Conservation (phyloP, 1,140 invertebrate species). For the Rhizoglyphus robini region DNA sequence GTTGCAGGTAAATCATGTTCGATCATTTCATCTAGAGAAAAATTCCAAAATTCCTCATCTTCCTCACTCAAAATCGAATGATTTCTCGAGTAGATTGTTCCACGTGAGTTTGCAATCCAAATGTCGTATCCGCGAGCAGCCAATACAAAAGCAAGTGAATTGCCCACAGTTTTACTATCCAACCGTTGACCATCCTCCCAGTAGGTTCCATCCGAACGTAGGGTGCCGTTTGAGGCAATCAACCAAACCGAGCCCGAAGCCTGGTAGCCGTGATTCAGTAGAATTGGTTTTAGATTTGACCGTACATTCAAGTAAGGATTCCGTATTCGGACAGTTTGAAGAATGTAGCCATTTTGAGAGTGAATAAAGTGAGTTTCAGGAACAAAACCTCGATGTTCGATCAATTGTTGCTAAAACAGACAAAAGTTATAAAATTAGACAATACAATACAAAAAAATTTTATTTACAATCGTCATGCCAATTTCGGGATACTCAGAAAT, state of each 20-base stretch:
- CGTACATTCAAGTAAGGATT: slow-evolving; percentile 5
- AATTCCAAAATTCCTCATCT: slow-evolving; percentile 35
- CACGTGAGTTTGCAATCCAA: slow-evolving; percentile 33
- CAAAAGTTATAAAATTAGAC: no score
- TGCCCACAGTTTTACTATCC: neutral
- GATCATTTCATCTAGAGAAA: slow-evolving; percentile 30
- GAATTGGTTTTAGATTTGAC: slow-evolving; percentile 28
- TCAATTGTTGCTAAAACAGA: slow-evolving; percentile 15
- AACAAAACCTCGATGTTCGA: slow-evolving; percentile 20
- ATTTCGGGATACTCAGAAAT: no score
- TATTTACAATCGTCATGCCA: no score
- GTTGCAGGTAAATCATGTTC: slow-evolving; percentile 38
- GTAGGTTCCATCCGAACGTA: neutral
- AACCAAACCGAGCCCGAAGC: neutral
- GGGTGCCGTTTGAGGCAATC: slow-evolving; percentile 40
- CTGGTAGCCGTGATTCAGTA: slow-evolving; percentile 15
- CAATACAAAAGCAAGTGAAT: slow-evolving; percentile 24
- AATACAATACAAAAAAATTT: no score
- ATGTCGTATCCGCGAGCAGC: slow-evolving; percentile 34
- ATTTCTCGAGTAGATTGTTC: slow-evolving; percentile 29
- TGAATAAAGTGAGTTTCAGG: slow-evolving; percentile 18
- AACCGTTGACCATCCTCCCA: neutral
- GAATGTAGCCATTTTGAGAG: slow-evolving; percentile 18
- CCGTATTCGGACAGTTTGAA: slow-evolving; percentile 13
- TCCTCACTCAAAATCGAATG: slow-evolving; percentile 27